Conservation (phyloP, 2,113 vertebrate genomes). For the Malurus alboscapulatus region DNA sequence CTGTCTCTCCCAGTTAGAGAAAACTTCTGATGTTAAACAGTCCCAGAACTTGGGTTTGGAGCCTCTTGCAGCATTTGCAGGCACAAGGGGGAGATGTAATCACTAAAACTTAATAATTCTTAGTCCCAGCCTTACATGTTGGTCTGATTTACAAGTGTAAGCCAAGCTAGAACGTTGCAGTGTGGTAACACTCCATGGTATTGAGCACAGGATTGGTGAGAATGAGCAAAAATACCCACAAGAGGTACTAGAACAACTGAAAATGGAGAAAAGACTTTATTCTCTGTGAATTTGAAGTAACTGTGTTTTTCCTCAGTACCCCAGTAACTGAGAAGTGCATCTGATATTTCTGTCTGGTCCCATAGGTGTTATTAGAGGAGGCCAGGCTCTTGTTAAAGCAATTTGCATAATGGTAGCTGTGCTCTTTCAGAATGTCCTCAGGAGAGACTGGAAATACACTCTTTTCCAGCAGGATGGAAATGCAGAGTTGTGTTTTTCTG, state of each 20-base stretch:
- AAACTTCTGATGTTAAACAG: not conserved
- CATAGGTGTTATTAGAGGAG: constrained; percentile 53
- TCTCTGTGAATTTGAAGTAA: not conserved
- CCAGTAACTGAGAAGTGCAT: constrained; percentile 23
- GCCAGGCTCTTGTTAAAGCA: constrained; percentile 62
- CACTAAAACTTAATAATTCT: not conserved
- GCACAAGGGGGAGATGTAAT: constrained; percentile 32
- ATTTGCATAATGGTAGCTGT: constrained; percentile 69
- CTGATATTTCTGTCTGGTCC: constrained; percentile 29
- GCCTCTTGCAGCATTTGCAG: not conserved
- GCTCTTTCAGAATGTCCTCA: constrained; percentile 49
- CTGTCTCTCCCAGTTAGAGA: not conserved
- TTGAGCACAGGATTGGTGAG: not conserved
- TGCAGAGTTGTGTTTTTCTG: not conserved
- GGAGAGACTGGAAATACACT: constrained; percentile 25
- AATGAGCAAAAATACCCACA: not conserved
- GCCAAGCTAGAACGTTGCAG: not conserved
- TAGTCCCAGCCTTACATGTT: fast-evolving
- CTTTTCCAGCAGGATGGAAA: constrained; percentile 37
- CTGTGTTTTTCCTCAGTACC: not conserved
- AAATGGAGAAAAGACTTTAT: not conserved
- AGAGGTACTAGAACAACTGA: not conserved
- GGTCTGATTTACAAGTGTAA: not conserved
- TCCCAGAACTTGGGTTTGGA: not conserved
- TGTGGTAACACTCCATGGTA: not conserved